Base-by-base conservation (phyloP, 2,888 invertebrate genomes). In the Ernsta delagoae region DNA sequence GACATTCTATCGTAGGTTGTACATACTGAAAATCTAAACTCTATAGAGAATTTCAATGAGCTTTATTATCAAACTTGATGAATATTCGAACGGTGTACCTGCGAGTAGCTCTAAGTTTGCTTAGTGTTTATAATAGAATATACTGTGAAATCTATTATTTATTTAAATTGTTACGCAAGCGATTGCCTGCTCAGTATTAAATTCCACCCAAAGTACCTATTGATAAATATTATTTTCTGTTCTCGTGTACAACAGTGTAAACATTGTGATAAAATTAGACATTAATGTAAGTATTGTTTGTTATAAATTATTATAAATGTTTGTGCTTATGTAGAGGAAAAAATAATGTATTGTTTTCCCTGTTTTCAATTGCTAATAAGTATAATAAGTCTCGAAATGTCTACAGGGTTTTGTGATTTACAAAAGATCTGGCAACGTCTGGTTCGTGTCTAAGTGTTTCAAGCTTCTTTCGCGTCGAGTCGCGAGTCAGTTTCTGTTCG, bases 371-470 rank as follows among this genome's bases (percentile, higher is more conserved):
- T 16, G 16, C 50, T 50, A 56, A 56, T 11, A n/a, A 54, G 11
- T 24, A 24, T 1, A 24, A 24, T 24, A 24, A 24, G 24, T 24
- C 24, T 24, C 3, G 24, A 24, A 24, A 24, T 24, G 24, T 50
- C n/a, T 50, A 16, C 53, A 31, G 24, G 16, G 53, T 53, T 53
- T 12, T 53, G 9, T 24, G 53, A 11, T 56, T 56, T 34, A 34
- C 54, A 54, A 34, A 5, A 36, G 36, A 59, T 59, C 41, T 59
- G n/a, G 41, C 39, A 39, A 39, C 16, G 59, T 16, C 59, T 59
- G 59, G 59, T 56, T 56, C 56, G 56, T 56, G 56, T 56, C 36
- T 36, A 56, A 56, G 56, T 36, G 36, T 57, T 57, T n/a, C 36
- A 36, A 57, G 56, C 36, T 36, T 57, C 5, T n/a, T 57, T 56